Conservation (phyloP, 2,797 vertebrate species). For the Malacoraja senta region DNA sequence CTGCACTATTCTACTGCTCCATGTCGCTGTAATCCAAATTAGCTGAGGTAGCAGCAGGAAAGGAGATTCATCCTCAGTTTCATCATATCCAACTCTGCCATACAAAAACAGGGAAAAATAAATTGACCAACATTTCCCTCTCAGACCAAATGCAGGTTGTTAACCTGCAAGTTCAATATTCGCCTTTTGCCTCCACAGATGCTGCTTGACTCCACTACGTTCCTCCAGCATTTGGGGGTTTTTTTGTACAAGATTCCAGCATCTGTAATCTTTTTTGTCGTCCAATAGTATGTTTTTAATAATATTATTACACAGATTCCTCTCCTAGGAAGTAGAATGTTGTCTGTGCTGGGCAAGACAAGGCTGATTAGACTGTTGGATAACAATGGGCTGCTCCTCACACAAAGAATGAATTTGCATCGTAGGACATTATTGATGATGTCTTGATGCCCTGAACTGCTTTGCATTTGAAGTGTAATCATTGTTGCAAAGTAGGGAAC, state of each 20-base stretch:
- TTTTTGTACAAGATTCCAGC: no score
- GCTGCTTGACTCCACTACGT: no score
- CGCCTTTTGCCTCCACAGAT: no score
- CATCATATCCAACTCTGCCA: neutral
- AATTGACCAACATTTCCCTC: neutral
- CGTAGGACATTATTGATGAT: no score
- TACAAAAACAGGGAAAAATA: no score
- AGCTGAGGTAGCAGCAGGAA: neutral
- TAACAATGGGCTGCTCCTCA: neutral
- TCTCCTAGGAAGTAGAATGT: neutral
- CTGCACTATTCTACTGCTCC: neutral
- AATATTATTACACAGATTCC: neutral
- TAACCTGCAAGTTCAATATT: no score
- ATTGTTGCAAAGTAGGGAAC: no score
- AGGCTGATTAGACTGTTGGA: neutral
- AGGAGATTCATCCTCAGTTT: no score
- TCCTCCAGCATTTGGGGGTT: no score
- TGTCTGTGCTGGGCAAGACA: neutral
- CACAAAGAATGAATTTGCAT: neutral
- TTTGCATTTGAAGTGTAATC: neutral
- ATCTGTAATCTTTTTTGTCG: no score
- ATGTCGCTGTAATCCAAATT: neutral
- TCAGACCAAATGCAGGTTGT: no score
- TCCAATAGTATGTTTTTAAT: neutral
- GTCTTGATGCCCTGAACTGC: no score